A percentile compares a stretch with the other conserved stretches of the same genome.
These are phyloP conservation scores for Apostichopus californicus DNA, from an alignment of 35 echinoderm and acorn worm genomes.

Conservation along the genomic window DNA sequence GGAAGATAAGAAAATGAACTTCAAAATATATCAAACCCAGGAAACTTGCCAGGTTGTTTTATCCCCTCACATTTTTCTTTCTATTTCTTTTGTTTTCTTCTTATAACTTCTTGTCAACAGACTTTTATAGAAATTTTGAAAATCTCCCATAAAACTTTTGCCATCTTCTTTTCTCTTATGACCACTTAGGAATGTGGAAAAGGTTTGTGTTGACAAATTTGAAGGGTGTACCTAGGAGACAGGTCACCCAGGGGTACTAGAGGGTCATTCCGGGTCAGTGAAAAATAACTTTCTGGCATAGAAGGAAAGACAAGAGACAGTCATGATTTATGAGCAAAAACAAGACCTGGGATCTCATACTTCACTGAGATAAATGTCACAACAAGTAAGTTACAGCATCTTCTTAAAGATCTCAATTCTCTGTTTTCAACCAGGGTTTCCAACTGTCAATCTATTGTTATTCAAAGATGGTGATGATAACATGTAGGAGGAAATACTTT, in stretches of 20 bases:
- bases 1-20: no score
- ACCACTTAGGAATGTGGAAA: neutral
- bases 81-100: no score
- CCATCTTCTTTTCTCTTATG: neutral
- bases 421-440: neutral
- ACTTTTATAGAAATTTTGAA: neutral
- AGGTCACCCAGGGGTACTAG: neutral
- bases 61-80: no score
- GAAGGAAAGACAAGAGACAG: neutral
- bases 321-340: constrained; percentile 15
- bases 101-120: no score
- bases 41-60: no score
- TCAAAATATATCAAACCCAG: no score
- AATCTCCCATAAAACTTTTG: neutral
- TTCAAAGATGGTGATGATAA: neutral
- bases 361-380: constrained; percentile 8
- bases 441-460: neutral
- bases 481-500: neutral
- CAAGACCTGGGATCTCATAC: neutral
- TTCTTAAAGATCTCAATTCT: neutral
- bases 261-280: neutral
- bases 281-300: neutral
- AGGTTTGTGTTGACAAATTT: neutral
- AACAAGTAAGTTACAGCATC: neutral
- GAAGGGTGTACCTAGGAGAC: neutral